Base-by-base conservation (phyloP, 2,797 vertebrate genomes). In the Geotrypetes seraphini region DNA sequence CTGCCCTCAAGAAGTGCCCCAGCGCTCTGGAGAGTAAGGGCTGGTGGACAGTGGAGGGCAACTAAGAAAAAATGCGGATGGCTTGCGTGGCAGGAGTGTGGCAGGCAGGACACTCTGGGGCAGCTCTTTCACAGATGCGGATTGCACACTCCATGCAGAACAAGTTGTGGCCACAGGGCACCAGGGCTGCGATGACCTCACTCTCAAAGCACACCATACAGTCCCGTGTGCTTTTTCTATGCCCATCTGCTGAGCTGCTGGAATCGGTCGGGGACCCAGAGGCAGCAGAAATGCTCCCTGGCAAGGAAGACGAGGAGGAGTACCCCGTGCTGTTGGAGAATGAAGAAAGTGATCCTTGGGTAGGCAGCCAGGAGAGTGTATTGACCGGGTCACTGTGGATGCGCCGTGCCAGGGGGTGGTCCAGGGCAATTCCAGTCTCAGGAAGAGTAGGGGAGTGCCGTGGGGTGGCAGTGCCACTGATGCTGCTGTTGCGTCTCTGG, bases 81-180 rank as follows among this genome's bases (percentile, higher is more conserved):
- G 92, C 93, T 74, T 97, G 95, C 16, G 92, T 96, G 65, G 88
- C 86, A 0, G 88, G 87, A 8, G 85, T 79, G 72, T 89, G 92
- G 77, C 94, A 96, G 29, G 91, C 92, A 0, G 94, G 94, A 36
- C 93, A 97, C 73, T 93, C 85, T 0, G 93, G 84, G 47, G 94
- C 85, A 0, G 83, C 69, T 2, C 84, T 86, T 69, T 91, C 88
- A 28, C 93, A 96, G 75, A 98, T 96, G 44, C 91, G 89, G 41
- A 88, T 85, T 1, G 94, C 94, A 0, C 94, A 98, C 60, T 97
- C 94, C 94, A 97, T 96, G 81, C 94, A 97, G 81, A 97, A 97
- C 39, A 97, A 89, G 73, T 96, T 98, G 81, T 98, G 94, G 46
- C 93, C 92, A 5, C 94, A 97, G 36, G 93, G 93, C 55, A 97